Conservation (phyloP, 2,888 invertebrate species). For the Notodonta ziczac region DNA sequence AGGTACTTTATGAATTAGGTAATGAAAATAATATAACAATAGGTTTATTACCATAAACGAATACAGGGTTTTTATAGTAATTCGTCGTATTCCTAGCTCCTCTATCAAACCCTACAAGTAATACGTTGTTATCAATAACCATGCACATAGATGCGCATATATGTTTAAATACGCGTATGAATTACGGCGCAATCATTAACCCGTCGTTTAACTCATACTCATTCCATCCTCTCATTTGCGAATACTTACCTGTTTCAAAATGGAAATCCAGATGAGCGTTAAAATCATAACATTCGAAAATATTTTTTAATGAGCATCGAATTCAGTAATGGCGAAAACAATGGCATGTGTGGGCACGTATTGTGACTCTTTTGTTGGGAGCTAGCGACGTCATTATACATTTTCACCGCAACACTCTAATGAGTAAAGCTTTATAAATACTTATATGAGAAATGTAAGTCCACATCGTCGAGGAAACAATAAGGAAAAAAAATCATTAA, state of each 20-base stretch:
- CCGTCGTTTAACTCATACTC: conserved; percentile 17
- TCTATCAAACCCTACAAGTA: too few species aligned
- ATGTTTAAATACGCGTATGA: background rate
- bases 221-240: conserved; percentile 17
- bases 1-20: too few species aligned
- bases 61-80: too few species aligned
- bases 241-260: conserved; percentile 13
- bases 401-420: conserved; percentile 70
- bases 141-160: too few species aligned
- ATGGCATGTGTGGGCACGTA: conserved; percentile 70
- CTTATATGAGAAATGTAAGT: conserved; percentile 24
- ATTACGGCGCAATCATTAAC: background rate
- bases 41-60: too few species aligned
- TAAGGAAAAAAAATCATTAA: background rate
- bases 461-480: conserved; percentile 2
- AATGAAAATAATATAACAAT: too few species aligned
- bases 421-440: conserved; percentile 58
- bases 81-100: too few species aligned
- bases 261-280: conserved; percentile 26
- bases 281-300: conserved; percentile 42
- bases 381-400: conserved; percentile 66
- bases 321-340: conserved; percentile 75
- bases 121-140: too few species aligned
- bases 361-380: conserved; percentile 71
- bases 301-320: conserved; percentile 76